phyloP scores from a whole-genome alignment of 2,113 vertebrate species.

The Dendropsophus ebraccatus region DNA sequence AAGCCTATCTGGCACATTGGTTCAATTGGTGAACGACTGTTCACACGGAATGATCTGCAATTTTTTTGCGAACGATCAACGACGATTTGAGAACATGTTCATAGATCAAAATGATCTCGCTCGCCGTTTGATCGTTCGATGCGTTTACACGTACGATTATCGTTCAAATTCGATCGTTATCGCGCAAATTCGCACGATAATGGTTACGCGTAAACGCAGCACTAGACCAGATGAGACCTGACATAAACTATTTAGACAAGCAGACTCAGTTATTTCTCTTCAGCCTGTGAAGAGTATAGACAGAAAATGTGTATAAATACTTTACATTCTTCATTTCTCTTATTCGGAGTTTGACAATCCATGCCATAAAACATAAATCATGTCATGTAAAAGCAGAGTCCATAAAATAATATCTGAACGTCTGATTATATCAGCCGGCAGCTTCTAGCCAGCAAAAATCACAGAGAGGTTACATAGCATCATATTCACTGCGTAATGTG shows the following conservation, averaged over 20 bases:
- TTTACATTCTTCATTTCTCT: not conserved
- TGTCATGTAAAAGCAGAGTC: not conserved
- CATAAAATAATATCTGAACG: not conserved
- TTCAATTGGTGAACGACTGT: too few species aligned
- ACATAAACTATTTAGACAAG: not conserved
- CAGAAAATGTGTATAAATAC: not conserved
- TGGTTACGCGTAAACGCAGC: too few species aligned
- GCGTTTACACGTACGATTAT: too few species aligned
- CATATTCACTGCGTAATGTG: not conserved
- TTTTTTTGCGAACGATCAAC: too few species aligned
- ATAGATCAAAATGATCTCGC: too few species aligned
- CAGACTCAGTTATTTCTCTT: not conserved
- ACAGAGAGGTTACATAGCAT: not conserved
- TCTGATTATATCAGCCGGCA: not conserved
- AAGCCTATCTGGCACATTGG: too few species aligned
- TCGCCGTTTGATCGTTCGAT: too few species aligned
- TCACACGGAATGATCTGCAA: too few species aligned
- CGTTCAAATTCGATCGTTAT: too few species aligned
- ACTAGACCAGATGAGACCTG: not conserved
- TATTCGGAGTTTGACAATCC: not conserved
- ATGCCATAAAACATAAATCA: not conserved
- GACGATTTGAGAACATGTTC: too few species aligned
- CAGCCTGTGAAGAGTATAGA: not conserved
- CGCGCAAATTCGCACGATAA: too few species aligned
- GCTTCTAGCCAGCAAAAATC: not conserved